Base-by-base conservation (phyloP, 2,888 invertebrate species). In the Abscondita cerata region DNA sequence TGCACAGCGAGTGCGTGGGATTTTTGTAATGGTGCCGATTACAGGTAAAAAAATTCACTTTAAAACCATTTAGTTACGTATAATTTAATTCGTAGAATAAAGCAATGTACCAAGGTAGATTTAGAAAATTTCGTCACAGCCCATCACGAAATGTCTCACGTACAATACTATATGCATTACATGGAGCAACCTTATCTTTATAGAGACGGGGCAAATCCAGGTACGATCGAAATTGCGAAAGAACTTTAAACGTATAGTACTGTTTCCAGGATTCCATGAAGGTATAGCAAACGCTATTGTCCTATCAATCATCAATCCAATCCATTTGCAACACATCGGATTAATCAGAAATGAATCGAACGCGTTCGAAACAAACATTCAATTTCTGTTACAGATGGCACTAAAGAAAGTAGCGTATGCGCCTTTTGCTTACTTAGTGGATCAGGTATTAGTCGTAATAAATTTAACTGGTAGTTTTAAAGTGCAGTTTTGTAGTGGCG, bases 1-100 rank as follows among this genome's bases (percentile, higher is more conserved):
- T 92, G 91, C 71, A 89, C 88, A 0, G 86, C 91, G 0, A 90
- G 90, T 62, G 90, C 94, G 0, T 94, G 93, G 93, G 93, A 95
- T 78, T 92, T 94, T 80, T 92, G 90, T 74, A 92, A 94, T 73
- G 84, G 87, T 72, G 84, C 90, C 13, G 95, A 96, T 77, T 94
- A 89, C 76, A 87, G 94, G 93, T 91, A 76, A 64, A 36, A 36
- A 36, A 12, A 36, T 36, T 2, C 3, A 11, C 11, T 19, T 5
- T 18, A 18, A 18, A 44, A 15, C 15, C 41, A n/a, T 44, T 25
- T 41, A 44, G 18, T 44, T 18, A 44, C 13, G 8, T 12, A 15
- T n/a, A 15, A 18, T 19, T 12, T 34, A 3, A 20, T 38, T 46
- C 57, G 6, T 11, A 90, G 92, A 72, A 92, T 93, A 64, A 93